Evolutionary conservation across 2,113 vertebrate genomes (phyloP), one percentile per base, ranked within the genome.

Genomic region (Aegypius monachus): DNA sequence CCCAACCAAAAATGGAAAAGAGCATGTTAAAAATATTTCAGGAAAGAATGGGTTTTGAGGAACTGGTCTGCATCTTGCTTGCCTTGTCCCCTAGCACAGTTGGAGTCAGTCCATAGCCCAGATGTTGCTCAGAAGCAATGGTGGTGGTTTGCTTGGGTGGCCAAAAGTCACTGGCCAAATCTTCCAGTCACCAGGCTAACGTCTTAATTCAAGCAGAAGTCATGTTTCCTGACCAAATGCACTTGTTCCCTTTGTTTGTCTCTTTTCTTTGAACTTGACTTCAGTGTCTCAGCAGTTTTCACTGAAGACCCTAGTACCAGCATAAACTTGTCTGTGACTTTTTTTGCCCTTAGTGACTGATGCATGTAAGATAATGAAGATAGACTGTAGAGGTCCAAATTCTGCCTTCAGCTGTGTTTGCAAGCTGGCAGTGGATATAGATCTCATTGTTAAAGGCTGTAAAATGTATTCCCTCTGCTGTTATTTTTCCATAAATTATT

Each of bases 231-330:
- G 93, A 94, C 81, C 75, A 77, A 94, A 68, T 81, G 42, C 61
- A 91, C 52, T 94, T 93, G 58, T 61, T 92, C 61, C 47, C 70
- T 72, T 91, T 82, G 91, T 94, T 95, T 93, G 59, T 40, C 68
- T 80, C 77, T 90, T 96, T 96, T 83, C 88, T 97, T 95, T 94
- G 75, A 98, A 95, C 85, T 56, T 80, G 66, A 62, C 85, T 96
- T 94, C 25, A 11, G 75, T 77, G 81, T 73, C 70, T 94, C 80
- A 66, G 86, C 61, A 86, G 85, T 97, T 97, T 96, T 96, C 81
- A 91, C 79, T 81, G 47, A 75, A 93, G 71, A 79, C 43, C 40
- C 53, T 58, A 13, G 21, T 80, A 82, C 77, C 87, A 68, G 50
- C 48, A 61, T 23, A 40, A 95, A 73, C 38, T 53, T 77, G 53